phyloP scores from a whole-genome alignment of 2,797 vertebrate species.

The Galagoides demidoff region DNA sequence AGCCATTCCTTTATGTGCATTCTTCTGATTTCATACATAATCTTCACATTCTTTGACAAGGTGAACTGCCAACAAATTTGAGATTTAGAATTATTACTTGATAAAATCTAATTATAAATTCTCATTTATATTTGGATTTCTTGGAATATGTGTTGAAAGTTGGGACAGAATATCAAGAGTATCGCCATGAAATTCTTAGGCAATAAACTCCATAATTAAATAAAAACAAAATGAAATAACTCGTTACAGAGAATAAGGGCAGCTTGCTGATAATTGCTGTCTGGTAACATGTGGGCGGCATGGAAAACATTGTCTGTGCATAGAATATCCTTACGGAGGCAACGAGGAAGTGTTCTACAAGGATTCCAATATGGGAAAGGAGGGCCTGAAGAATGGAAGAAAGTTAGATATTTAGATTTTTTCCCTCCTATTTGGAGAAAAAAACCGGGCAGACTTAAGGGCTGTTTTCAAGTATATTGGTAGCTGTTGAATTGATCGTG shows the following conservation, averaged over 20 bases:
- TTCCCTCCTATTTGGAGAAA: not conserved
- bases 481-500: not conserved
- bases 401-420: not conserved
- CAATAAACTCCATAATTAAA: not conserved
- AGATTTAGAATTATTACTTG: constrained; percentile 48
- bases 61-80: constrained; percentile 56
- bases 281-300: not conserved
- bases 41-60: constrained; percentile 57
- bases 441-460: not conserved
- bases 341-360: not conserved
- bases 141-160: constrained; percentile 2
- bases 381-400: not conserved
- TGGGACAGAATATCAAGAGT: not conserved
- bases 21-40: not conserved
- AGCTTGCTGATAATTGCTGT: not conserved
- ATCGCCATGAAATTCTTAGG: constrained; percentile 42
- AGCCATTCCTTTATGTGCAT: constrained; percentile 54
- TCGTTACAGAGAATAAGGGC: not conserved
- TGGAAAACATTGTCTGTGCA: no score
- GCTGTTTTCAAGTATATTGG: not conserved
- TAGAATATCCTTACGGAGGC: not conserved
- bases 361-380: not conserved
- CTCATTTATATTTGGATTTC: constrained; percentile 50
- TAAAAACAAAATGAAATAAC: constrained; percentile 10
- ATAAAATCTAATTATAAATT: constrained; percentile 46